Evolutionary conservation across 2,113 vertebrate species (phyloP).

Genomic region (Cyrtonyx montezumae): DNA sequence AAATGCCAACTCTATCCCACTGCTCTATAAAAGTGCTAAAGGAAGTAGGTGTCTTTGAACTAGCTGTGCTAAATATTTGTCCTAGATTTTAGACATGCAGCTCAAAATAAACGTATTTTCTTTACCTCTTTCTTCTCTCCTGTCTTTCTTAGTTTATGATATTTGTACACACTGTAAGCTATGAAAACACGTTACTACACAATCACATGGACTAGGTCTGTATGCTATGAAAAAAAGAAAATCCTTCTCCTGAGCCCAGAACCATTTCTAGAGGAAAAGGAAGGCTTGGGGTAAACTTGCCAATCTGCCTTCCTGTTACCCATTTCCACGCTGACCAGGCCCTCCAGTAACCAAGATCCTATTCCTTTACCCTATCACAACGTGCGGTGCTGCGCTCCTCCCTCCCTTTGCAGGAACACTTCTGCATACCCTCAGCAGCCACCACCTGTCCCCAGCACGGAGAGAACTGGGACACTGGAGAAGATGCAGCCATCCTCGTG

Average conservation of each 20-base stretch:
- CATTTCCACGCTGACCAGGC: not conserved
- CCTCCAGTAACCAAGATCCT: not conserved
- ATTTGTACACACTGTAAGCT: not conserved
- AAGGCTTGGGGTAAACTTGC: not conserved
- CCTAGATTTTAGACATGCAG: slow-evolving; percentile 51
- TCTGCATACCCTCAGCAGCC: not conserved
- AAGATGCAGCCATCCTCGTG: not conserved
- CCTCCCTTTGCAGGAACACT: not conserved
- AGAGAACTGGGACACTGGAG: not conserved
- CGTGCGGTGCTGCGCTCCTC: not conserved
- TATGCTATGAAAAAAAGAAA: not conserved
- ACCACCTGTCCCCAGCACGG: accelerated
- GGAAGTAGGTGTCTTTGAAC: slow-evolving; percentile 58
- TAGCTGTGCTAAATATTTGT: slow-evolving; percentile 55
- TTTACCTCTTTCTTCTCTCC: not conserved
- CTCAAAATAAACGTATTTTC: slow-evolving; percentile 7
- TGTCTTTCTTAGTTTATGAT: not conserved
- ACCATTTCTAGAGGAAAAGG: not conserved
- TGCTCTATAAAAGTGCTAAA: not conserved
- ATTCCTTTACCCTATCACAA: not conserved
- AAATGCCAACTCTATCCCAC: not conserved
- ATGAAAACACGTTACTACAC: not conserved
- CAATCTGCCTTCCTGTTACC: not conserved
- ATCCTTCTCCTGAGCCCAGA: not conserved
- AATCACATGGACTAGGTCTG: not conserved